These are phyloP conservation scores for Chelmon rostratus DNA, from an alignment of 2,797 vertebrate genomes.

Conservation along the genomic window DNA sequence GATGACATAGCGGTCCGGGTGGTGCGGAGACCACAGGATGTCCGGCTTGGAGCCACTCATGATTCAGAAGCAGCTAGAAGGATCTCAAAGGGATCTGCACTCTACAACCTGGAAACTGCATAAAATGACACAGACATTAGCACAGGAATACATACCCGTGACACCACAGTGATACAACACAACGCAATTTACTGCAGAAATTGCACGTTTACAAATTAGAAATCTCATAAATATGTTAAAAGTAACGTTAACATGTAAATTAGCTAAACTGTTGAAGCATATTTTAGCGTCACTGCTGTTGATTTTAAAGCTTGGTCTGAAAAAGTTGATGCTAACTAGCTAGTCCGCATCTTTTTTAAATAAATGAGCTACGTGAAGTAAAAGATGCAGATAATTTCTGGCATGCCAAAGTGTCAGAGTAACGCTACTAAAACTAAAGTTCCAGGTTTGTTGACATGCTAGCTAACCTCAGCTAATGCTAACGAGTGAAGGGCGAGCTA, in stretches of 20 bases:
- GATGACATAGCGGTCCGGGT: slow-evolving; percentile 96
- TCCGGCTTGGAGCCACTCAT: slow-evolving; percentile 99
- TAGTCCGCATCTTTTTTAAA: rapidly evolving
- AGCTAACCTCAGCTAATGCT: slow-evolving; percentile 70
- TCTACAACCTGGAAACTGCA: slow-evolving; percentile 32
- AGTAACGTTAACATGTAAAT: not conserved
- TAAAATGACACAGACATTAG: slow-evolving; percentile 1
- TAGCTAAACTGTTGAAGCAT: not conserved
- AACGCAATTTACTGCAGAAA: not conserved
- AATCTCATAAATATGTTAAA: not conserved
- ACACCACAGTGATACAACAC: not conserved
- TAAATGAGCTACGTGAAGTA: rapidly evolving
- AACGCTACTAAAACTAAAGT: not conserved
- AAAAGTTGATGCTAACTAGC: not conserved
- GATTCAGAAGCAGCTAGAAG: slow-evolving; percentile 62
- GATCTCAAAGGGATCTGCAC: slow-evolving; percentile 40
- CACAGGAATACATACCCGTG: not conserved
- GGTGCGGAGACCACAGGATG: slow-evolving; percentile 98
- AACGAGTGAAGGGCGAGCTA: slow-evolving; percentile 47
- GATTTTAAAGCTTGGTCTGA: not conserved
- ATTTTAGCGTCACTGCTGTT: not conserved
- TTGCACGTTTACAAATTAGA: not conserved
- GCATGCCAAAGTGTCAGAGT: no score
- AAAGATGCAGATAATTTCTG: rapidly evolving
- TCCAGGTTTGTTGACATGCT: slow-evolving; percentile 68